Percentiles rank a stretch among this genome's conserved stretches.
Evolutionary conservation across 1,140 invertebrate genomes (phyloP).

Genomic region (Oncopodura yosiiana): DNA sequence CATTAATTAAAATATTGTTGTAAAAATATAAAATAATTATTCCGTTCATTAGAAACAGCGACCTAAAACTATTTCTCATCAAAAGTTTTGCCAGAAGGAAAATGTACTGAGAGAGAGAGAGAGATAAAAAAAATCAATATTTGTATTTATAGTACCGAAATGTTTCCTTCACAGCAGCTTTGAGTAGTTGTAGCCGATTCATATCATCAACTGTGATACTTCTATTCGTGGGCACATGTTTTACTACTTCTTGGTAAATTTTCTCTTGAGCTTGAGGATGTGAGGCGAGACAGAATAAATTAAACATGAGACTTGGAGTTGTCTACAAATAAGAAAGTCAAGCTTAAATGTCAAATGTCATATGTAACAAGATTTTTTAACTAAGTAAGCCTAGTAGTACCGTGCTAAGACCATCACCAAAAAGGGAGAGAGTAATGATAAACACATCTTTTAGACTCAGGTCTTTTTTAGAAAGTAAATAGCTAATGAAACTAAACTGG

Average conservation of each 20-base stretch:
- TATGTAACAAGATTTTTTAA: background rate
- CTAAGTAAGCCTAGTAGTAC: slow-evolving; percentile 38
- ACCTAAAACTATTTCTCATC: too few relatives aligned
- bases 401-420: slow-evolving; percentile 47
- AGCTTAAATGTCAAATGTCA: background rate
- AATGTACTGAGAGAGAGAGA: too few relatives aligned
- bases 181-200: slow-evolving; percentile 43
- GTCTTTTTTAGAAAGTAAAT: slow-evolving; percentile 43
- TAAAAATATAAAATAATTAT: too few relatives aligned
- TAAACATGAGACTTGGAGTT: slow-evolving; percentile 41
- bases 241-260: slow-evolving; percentile 42
- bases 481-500: slow-evolving; percentile 43
- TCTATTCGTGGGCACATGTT: slow-evolving; percentile 32
- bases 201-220: slow-evolving; percentile 40
- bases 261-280: slow-evolving; percentile 43
- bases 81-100: too few relatives aligned
- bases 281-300: slow-evolving; percentile 43
- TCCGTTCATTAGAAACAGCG: too few relatives aligned
- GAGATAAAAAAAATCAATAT: background rate
- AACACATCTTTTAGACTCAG: slow-evolving; percentile 43
- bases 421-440: slow-evolving; percentile 45
- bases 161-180: slow-evolving; percentile 51
- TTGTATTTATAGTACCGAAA: slow-evolving; percentile 41
- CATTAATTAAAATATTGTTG: background rate
- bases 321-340: slow-evolving; percentile 38